Conservation (phyloP, 2,888 invertebrate species). For the Carterocephalus palaemon region DNA sequence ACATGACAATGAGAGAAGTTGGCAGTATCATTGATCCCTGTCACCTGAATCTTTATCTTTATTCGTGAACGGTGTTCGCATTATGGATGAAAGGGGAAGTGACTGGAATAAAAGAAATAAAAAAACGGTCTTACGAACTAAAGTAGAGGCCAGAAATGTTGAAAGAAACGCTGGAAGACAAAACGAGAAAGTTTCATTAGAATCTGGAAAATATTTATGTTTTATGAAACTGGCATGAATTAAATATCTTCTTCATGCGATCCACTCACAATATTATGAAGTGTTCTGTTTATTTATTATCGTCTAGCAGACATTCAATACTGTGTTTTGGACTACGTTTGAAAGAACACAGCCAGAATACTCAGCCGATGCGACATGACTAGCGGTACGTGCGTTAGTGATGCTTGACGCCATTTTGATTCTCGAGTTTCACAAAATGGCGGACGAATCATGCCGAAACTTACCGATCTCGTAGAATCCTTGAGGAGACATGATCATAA, state of each 20-base stretch:
- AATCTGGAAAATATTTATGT: conserved; percentile 17
- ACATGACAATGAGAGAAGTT: no score
- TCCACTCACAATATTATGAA: conserved; percentile 3
- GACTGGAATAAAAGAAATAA: conserved; percentile 35
- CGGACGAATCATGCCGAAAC: conserved; percentile 38
- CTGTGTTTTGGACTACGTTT: background rate
- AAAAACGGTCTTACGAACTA: conserved; percentile 75
- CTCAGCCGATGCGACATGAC: conserved; percentile 3
- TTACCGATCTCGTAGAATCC: conserved; percentile 76
- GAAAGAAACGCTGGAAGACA: conserved; percentile 76
- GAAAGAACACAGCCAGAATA: background rate
- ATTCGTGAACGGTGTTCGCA: conserved; percentile 13
- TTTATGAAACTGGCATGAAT: background rate
- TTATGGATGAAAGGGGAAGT: conserved; percentile 18
- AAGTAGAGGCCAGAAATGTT: conserved; percentile 75
- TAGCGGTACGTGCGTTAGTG: conserved; percentile 19
- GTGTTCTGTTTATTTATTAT: background rate
- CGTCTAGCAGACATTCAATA: conserved; percentile 9
- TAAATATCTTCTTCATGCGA: conserved; percentile 2
- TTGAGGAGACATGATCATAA: conserved; percentile 57
- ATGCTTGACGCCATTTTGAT: conserved; percentile 27
- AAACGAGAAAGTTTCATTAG: conserved; percentile 45
- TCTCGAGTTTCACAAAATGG: conserved; percentile 31
- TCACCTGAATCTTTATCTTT: background rate
- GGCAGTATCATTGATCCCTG: no score